Conservation (phyloP, 2,797 vertebrate species). For the Microcaecilia unicolor region DNA sequence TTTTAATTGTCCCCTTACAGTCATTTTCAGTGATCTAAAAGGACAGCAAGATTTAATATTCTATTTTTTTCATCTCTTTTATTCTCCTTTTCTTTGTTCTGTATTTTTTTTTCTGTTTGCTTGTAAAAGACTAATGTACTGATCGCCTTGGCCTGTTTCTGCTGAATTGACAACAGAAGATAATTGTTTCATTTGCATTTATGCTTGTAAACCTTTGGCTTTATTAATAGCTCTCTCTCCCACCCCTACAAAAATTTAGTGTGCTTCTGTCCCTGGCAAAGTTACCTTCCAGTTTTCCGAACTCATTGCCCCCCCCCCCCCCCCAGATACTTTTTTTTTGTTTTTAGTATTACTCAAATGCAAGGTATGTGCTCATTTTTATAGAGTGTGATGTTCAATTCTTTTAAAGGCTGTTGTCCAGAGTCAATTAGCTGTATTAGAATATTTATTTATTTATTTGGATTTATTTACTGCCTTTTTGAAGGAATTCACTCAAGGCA, state of each 20-base stretch:
- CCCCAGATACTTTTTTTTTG: background rate
- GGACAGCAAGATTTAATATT: conserved; percentile 41
- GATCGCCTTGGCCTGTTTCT: conserved; percentile 17
- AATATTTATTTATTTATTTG: too few species aligned
- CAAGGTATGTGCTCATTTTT: too few species aligned
- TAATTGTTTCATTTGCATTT: conserved; percentile 50
- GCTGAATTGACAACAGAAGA: conserved; percentile 54
- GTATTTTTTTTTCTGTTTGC: background rate
- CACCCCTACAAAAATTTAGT: background rate
- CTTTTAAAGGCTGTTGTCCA: too few species aligned
- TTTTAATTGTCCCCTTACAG: conserved; percentile 16
- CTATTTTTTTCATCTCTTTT: conserved; percentile 8
- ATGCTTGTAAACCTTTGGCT: conserved; percentile 6
- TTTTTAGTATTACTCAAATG: background rate
- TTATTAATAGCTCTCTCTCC: conserved; percentile 2
- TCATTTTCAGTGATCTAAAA: conserved; percentile 13
- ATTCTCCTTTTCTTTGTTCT: background rate
- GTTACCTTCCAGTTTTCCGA: background rate
- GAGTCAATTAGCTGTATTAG: too few species aligned
- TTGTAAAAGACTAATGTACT: background rate
- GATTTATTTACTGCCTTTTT: too few species aligned
- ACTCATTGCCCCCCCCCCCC: background rate
- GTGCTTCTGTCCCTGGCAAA: background rate
- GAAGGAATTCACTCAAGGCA: too few species aligned
- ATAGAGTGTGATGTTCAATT: too few species aligned